Evolutionary conservation across 1,140 invertebrate genomes (phyloP).

Genomic region (Leptinotarsa defecta): DNA sequence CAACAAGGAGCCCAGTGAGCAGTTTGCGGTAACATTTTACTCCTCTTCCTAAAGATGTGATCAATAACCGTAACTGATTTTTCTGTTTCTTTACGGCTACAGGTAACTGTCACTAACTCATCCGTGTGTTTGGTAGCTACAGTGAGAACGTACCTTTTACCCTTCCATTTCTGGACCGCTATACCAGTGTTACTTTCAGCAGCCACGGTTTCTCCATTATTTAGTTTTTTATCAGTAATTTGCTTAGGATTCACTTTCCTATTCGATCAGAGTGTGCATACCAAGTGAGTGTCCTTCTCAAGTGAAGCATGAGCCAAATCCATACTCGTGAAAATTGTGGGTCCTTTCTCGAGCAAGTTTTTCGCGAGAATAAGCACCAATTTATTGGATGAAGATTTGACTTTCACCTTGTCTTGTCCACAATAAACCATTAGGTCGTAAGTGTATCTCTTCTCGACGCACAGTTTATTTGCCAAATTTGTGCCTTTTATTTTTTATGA

Average conservation of each 20-base stretch:
- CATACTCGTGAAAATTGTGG: constrained; percentile 51
- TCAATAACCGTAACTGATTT: constrained; percentile 32
- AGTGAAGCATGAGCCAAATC: constrained; percentile 44
- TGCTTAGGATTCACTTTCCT: constrained; percentile 20
- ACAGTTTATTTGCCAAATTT: neutral
- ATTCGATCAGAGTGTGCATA: too few relatives aligned
- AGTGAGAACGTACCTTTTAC: neutral
- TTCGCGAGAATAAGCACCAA: constrained; percentile 41
- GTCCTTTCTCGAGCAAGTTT: constrained; percentile 44
- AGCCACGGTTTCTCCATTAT: constrained; percentile 11
- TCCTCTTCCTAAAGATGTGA: too few relatives aligned
- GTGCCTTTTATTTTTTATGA: neutral
- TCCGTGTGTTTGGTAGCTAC: neutral
- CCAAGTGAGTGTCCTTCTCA: too few relatives aligned
- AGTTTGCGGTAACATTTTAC: too few relatives aligned
- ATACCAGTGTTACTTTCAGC: constrained; percentile 13
- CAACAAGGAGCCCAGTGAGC: neutral
- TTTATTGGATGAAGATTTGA: constrained; percentile 23
- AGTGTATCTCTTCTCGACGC: neutral
- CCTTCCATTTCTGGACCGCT: constrained; percentile 21
- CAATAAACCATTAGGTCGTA: neutral
- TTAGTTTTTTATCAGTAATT: constrained; percentile 28
- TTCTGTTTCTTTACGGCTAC: constrained; percentile 1
- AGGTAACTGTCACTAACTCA: constrained; percentile 5
- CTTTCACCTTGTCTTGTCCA: constrained; percentile 6